Evolutionary conservation across 2,113 vertebrate genomes (phyloP).

Genomic region (Pseudorhombus dupliciocellatus): DNA sequence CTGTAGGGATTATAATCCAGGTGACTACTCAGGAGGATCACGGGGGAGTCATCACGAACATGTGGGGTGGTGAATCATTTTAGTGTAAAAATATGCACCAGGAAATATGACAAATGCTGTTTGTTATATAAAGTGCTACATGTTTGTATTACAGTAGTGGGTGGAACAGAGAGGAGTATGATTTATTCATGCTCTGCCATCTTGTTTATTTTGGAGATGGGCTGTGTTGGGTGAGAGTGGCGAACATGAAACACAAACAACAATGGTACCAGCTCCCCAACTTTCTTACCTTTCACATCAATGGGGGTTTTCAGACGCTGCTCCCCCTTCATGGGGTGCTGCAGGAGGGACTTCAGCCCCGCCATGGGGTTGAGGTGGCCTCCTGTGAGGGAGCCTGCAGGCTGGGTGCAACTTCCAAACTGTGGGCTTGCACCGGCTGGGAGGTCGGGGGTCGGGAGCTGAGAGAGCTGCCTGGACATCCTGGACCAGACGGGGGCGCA

Average conservation of each 20-base stretch:
- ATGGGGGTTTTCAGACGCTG: conserved; percentile 74
- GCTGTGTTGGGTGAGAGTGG: conserved; percentile 3
- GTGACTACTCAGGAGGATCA: conserved; percentile 34
- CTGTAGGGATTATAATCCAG: conserved; percentile 55
- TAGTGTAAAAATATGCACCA: conserved; percentile 2
- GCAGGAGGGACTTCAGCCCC: conserved; percentile 81
- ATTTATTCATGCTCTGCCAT: conserved; percentile 23
- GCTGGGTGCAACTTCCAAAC: conserved; percentile 78
- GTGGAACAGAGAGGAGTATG: conserved; percentile 19
- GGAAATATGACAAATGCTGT: not conserved
- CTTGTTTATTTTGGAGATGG: not conserved
- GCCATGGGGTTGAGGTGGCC: conserved; percentile 76
- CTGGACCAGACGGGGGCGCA: conserved; percentile 58
- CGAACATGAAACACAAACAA: conserved; percentile 17
- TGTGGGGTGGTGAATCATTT: conserved; percentile 13
- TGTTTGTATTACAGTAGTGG: conserved; percentile 19
- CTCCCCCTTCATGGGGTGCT: conserved; percentile 82
- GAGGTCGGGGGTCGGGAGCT: conserved; percentile 82
- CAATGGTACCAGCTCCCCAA: not conserved
- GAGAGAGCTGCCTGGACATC: conserved; percentile 83
- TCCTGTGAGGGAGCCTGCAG: conserved; percentile 73
- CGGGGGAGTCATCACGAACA: conserved; percentile 15
- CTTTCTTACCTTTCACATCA: conserved; percentile 77
- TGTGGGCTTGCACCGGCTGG: conserved; percentile 82
- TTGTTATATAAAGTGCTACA: conserved; percentile 11